A percentile compares a stretch with the other conserved stretches of the same genome.
phyloP scores from a whole-genome alignment of 2,888 invertebrate genomes.

The Selenia dentaria region DNA sequence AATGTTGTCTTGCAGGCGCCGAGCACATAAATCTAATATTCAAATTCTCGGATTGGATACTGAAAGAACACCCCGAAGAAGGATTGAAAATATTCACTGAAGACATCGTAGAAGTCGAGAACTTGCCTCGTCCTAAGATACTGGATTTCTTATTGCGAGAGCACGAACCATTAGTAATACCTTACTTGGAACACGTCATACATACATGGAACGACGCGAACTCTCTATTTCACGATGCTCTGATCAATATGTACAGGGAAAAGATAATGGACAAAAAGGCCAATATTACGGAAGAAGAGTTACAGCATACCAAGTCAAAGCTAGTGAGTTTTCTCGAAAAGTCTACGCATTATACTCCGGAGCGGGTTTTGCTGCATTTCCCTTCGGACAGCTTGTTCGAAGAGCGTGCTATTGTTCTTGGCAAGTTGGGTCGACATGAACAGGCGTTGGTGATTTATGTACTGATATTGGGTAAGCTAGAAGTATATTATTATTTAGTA shows the following conservation, averaged over 20 bases:
- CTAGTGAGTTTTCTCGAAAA: conserved; percentile 92
- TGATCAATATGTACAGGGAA: conserved; percentile 95
- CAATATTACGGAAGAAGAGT: conserved; percentile 62
- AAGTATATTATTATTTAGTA: no score
- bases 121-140: conserved; percentile 94
- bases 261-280: conserved; percentile 80
- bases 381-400: conserved; percentile 94
- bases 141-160: conserved; percentile 94
- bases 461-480: conserved; percentile 87
- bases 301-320: conserved; percentile 75
- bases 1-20: conserved; percentile 74
- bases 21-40: conserved; percentile 95
- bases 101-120: conserved; percentile 94
- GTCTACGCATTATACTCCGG: conserved; percentile 93
- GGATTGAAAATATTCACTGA: conserved; percentile 96
- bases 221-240: conserved; percentile 94
- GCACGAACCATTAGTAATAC: conserved; percentile 92
- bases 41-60: conserved; percentile 97
- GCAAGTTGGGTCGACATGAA: conserved; percentile 95
- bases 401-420: conserved; percentile 97
- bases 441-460: conserved; percentile 97
- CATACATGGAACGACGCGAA: conserved; percentile 94
- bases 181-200: conserved; percentile 97
- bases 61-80: conserved; percentile 93
- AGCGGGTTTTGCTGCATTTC: conserved; percentile 93